Evolutionary conservation across 2,113 vertebrate species (phyloP), one percentile per base, ranked within the genome.

Genomic region (Mus spicilegus): DNA sequence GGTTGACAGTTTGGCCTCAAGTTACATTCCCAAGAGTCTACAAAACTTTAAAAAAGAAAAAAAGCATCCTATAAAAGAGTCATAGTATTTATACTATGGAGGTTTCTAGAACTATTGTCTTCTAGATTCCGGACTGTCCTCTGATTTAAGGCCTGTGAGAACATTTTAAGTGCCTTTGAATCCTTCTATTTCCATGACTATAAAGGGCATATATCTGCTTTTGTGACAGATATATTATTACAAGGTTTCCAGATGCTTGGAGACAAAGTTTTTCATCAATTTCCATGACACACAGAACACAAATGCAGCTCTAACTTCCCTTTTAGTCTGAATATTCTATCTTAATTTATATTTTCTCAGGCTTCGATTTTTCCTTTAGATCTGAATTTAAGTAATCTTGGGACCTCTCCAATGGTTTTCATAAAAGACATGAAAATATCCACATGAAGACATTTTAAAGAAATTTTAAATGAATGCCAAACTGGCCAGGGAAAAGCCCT

Each of bases 241-340:
- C 56, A 78, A 90, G 24, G 3, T 89, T 56, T 58, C 49, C 51
- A 89, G 69, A 56, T 28, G 16, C 51, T 95, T 72, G 33, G 36
- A 80, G 73, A 80, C 39, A 85, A 90, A 49, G 87, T 72, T 95
- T 97, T 92, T 69, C 58, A 36, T 95, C 56, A 87, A 67, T 87
- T 92, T 96, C 90, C 36, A 6, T 89, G 84, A 90, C 13, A 17
- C 28, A 49, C 51, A 88, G 49, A 93, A 85, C 19, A 63, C 69
- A 93, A 54, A 91, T 20, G n/a, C 26, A 95, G 77, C 22, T 73
- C 39, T 82, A 69, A 90, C 22, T 78, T 97, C 88, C 13, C 5
- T 91, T 92, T 95, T 36, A 22, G 51, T 82, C 3, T 91, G 89
- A 49, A 81, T 93, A 76, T 16, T 77, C 49, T 80, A 7, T 90